These are phyloP conservation scores for Triplophysa rosa DNA, from an alignment of 2,113 vertebrate genomes.

Conservation along the genomic window DNA sequence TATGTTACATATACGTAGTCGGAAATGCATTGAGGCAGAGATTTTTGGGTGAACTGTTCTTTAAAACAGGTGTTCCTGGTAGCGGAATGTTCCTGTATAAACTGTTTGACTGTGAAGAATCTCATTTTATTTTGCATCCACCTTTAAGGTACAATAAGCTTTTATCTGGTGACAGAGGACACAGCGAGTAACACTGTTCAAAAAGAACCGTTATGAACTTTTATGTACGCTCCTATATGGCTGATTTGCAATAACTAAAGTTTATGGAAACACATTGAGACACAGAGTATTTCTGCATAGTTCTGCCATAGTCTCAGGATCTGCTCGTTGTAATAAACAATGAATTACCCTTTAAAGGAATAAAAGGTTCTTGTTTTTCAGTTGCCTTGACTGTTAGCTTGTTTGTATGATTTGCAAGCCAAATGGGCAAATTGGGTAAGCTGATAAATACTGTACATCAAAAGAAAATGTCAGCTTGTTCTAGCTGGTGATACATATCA, in stretches of 20 bases:
- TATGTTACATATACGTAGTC: no score
- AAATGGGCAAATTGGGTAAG: no score
- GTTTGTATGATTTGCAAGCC: neutral
- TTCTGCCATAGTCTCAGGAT: slow-evolving; percentile 56
- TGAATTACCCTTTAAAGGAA: slow-evolving; percentile 46
- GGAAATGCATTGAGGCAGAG: no score
- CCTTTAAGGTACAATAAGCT: slow-evolving; percentile 7
- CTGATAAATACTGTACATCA: neutral
- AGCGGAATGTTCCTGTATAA: slow-evolving; percentile 12
- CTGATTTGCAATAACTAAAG: slow-evolving; percentile 35
- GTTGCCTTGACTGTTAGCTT: neutral
- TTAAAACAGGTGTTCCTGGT: slow-evolving; percentile 1
- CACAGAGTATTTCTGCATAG: slow-evolving; percentile 48
- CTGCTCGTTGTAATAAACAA: slow-evolving; percentile 57
- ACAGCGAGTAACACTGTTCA: neutral
- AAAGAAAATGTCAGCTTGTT: slow-evolving; percentile 9
- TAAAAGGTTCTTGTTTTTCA: slow-evolving; percentile 31
- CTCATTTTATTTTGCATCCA: slow-evolving; percentile 28
- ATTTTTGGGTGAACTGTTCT: slow-evolving; percentile 12
- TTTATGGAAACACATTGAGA: slow-evolving; percentile 52
- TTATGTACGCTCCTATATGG: slow-evolving; percentile 33
- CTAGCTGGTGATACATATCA: neutral
- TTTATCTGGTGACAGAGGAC: neutral
- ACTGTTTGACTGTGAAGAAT: slow-evolving; percentile 29
- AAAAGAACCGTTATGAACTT: neutral